These are phyloP conservation scores for Hydriomena furcata DNA, from an alignment of 2,888 invertebrate genomes.

Conservation along the genomic window DNA sequence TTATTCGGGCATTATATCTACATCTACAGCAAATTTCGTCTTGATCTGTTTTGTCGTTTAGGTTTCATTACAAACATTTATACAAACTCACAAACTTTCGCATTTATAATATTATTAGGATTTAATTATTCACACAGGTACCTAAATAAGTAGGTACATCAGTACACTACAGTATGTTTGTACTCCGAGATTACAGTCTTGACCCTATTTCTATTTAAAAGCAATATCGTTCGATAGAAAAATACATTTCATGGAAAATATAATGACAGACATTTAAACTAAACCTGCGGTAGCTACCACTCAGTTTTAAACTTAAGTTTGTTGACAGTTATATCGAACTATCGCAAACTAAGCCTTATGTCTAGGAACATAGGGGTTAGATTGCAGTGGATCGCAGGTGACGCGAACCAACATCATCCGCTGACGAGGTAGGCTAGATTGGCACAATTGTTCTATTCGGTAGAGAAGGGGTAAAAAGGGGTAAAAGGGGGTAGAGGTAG, in stretches of 20 bases:
- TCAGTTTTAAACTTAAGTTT: background rate
- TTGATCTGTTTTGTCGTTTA: too few relatives aligned
- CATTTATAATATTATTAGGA: too few relatives aligned
- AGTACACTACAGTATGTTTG: too few relatives aligned
- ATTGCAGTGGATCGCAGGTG: conserved; percentile 3
- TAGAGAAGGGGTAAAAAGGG: conserved; percentile 6
- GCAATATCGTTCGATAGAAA: conserved; percentile 1
- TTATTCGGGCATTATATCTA: too few relatives aligned
- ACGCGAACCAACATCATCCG: conserved; percentile 2
- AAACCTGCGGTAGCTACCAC: background rate
- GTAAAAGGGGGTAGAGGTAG: background rate
- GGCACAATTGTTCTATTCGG: conserved; percentile 12
- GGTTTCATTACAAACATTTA: too few relatives aligned
- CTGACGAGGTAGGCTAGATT: conserved; percentile 21
- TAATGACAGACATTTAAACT: conserved; percentile 16
- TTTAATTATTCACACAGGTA: too few relatives aligned
- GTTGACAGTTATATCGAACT: conserved; percentile 7
- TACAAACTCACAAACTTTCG: too few relatives aligned
- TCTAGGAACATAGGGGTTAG: background rate
- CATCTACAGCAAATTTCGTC: too few relatives aligned
- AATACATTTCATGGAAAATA: background rate
- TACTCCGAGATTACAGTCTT: too few relatives aligned
- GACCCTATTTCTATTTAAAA: too few relatives aligned
- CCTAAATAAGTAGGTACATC: too few relatives aligned
- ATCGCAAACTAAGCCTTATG: too few relatives aligned